Percentiles rank a stretch among this genome's conserved stretches.
phyloP scores from a whole-genome alignment of 1,140 invertebrate species.

The Drosophila parabipectinata region DNA sequence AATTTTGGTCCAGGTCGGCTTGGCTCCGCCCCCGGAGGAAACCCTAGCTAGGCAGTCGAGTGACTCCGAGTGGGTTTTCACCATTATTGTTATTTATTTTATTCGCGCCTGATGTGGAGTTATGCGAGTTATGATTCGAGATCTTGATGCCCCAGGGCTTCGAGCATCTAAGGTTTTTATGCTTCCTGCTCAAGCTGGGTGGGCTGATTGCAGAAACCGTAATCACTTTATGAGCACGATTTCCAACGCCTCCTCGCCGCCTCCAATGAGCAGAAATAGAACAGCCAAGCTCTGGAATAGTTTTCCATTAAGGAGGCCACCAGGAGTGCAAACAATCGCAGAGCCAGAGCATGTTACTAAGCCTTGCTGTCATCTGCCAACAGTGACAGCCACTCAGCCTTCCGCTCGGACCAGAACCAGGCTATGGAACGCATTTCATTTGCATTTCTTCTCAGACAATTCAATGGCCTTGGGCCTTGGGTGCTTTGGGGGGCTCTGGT shows the following conservation, averaged over 20 bases:
- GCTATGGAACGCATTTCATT: constrained; percentile 17
- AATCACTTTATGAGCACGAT: constrained; percentile 9
- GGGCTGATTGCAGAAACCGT: constrained; percentile 28
- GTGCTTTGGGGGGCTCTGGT: constrained; percentile 9
- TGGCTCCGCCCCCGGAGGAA: constrained; percentile 57
- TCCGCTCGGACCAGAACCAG: not conserved
- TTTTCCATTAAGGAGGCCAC: constrained; percentile 17
- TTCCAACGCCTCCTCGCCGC: constrained; percentile 10
- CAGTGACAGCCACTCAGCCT: not conserved
- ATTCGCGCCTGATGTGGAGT: constrained; percentile 66
- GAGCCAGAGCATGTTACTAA: constrained; percentile 3
- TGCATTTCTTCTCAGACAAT: constrained; percentile 20
- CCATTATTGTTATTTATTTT: constrained; percentile 61
- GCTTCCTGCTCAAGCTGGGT: constrained; percentile 15
- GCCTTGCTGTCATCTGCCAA: not conserved
- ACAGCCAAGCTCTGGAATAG: constrained; percentile 14
- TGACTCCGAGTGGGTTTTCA: constrained; percentile 33
- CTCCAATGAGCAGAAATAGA: not conserved
- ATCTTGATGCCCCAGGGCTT: not conserved
- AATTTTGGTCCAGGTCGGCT: constrained; percentile 35
- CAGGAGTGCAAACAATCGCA: constrained; percentile 15
- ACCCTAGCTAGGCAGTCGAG: constrained; percentile 3
- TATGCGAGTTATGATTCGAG: constrained; percentile 41
- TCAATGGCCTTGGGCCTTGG: constrained; percentile 18
- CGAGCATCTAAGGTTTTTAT: constrained; percentile 9